Evolutionary conservation across 2,888 invertebrate species (phyloP).

Genomic region (Beris morrisii): DNA sequence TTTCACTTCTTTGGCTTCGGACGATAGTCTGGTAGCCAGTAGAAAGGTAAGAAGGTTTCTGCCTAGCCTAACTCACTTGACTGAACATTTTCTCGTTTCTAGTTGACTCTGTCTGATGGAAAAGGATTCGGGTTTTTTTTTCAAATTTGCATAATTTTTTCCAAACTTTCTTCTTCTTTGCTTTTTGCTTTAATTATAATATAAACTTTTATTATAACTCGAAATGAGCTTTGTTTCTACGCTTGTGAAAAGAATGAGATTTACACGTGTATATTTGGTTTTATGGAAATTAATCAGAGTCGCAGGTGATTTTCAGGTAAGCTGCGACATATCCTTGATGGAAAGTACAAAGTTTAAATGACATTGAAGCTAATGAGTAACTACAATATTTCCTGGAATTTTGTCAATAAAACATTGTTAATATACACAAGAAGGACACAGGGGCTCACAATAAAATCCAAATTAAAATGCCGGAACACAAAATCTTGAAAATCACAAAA

Average conservation of each 20-base stretch:
- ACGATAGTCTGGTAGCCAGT: conserved; percentile 11
- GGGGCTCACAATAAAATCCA: no score
- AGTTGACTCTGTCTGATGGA: conserved; percentile 23
- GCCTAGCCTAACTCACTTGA: conserved; percentile 5
- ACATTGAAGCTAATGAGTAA: no score
- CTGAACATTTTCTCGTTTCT: conserved; percentile 15
- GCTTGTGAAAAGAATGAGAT: conserved; percentile 26
- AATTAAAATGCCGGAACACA: no score
- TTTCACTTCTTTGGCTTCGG: conserved; percentile 36
- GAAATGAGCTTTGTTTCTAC: conserved; percentile 26
- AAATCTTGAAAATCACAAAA: no score
- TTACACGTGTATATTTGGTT: conserved; percentile 30
- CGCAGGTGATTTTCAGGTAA: no score
- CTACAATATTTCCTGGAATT: no score
- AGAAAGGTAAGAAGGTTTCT: conserved; percentile 1
- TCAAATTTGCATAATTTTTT: conserved; percentile 38
- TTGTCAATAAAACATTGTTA: no score
- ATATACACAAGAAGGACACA: no score
- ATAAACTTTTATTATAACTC: conserved; percentile 16
- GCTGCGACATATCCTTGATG: no score
- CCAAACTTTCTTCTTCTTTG: conserved; percentile 30
- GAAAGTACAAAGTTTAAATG: no score
- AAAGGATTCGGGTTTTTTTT: conserved; percentile 31
- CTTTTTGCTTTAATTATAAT: conserved; percentile 28
- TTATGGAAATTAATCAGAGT: neutral